Evolutionary conservation across 2,797 vertebrate species (phyloP).

Genomic region (Poliocrania exsul): DNA sequence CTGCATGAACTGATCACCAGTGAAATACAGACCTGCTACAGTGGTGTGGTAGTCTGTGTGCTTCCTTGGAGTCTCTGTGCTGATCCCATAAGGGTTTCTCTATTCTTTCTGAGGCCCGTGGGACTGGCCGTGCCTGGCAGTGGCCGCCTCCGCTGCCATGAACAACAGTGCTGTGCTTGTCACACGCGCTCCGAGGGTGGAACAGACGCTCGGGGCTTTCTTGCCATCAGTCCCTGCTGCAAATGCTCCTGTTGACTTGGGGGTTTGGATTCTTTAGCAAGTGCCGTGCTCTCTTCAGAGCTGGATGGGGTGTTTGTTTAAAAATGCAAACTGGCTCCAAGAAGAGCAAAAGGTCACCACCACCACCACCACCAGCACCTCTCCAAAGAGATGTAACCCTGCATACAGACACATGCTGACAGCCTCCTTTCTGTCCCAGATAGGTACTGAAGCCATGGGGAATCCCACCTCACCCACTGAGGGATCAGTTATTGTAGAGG

Average conservation of each 20-base stretch:
- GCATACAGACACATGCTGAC: not conserved
- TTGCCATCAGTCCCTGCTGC: not conserved
- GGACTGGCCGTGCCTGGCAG: not conserved
- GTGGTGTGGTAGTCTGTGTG: not conserved
- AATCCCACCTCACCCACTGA: not conserved
- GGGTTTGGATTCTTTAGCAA: not conserved
- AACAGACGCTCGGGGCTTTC: not conserved
- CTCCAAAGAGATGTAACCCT: not conserved
- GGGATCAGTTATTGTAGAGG: not conserved
- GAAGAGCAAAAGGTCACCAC: not conserved
- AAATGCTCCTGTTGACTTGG: constrained; percentile 15
- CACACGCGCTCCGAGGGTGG: not conserved
- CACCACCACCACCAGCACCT: not conserved
- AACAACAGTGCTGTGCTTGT: not conserved
- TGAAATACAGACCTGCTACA: not conserved
- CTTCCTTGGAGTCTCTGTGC: not conserved
- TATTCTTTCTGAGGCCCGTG: not conserved
- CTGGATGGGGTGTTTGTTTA: not conserved
- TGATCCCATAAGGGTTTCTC: not conserved
- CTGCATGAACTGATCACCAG: not conserved
- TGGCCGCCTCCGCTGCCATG: not conserved
- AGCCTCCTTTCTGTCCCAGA: not conserved
- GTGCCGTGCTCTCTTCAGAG: not conserved
- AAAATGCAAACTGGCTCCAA: not conserved
- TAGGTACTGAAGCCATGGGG: not conserved